phyloP scores from a whole-genome alignment of 2,797 vertebrate species.

The Tenualosa thibaudeaui region DNA sequence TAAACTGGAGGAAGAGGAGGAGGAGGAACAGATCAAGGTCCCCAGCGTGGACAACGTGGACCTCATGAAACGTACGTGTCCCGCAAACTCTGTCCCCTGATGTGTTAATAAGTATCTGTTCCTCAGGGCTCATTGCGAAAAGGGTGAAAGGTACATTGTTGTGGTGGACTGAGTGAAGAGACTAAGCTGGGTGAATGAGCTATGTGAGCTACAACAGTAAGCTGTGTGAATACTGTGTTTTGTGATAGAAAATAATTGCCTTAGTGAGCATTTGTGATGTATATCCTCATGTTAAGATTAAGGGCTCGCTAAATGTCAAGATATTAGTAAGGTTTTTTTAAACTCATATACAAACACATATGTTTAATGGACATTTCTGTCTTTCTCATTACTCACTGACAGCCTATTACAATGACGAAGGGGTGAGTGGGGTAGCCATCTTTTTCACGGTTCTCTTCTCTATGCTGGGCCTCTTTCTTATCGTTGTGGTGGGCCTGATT shows the following conservation, averaged over 20 bases:
- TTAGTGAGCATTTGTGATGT: too few species aligned
- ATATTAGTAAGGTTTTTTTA: too few species aligned
- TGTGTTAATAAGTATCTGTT: neutral
- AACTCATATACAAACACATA: neutral
- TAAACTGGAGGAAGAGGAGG: constrained; percentile 80
- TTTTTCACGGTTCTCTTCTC: constrained; percentile 92
- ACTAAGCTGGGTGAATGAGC: neutral
- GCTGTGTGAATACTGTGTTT: neutral
- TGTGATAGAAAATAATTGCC: neutral
- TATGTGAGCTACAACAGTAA: neutral
- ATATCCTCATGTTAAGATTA: neutral
- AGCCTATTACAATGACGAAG: constrained; percentile 61
- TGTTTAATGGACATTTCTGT: neutral
- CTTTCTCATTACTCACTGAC: neutral
- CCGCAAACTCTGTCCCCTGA: neutral
- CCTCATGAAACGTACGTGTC: constrained; percentile 73
- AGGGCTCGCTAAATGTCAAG: too few species aligned
- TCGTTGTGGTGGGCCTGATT: constrained; percentile 84
- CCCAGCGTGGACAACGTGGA: constrained; percentile 92
- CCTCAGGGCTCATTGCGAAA: neutral
- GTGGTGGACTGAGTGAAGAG: neutral
- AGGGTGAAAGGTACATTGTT: neutral
- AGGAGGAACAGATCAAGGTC: constrained; percentile 85
- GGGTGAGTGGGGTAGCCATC: constrained; percentile 83
- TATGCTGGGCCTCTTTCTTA: constrained; percentile 86